phyloP scores from a whole-genome alignment of 2,113 vertebrate genomes.

The Tupaia chinensis region DNA sequence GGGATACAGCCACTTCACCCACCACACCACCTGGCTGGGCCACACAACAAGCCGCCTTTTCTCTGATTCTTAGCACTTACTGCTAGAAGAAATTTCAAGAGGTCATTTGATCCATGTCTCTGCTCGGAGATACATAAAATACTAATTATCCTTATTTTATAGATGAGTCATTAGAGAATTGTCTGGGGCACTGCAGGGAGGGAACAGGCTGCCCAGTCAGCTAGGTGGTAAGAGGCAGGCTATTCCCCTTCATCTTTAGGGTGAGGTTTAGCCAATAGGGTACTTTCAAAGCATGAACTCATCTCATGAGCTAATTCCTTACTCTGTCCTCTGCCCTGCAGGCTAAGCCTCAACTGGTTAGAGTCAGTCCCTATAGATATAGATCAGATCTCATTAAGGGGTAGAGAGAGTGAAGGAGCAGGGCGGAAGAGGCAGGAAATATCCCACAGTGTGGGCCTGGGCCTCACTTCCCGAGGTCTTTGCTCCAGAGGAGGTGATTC shows the following conservation, averaged over 20 bases:
- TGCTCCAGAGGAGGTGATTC: background rate
- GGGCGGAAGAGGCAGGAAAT: accelerated
- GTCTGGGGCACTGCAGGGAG: background rate
- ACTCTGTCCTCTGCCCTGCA: background rate
- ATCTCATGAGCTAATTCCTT: background rate
- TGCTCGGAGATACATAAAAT: background rate
- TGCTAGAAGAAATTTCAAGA: background rate
- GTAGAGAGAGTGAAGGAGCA: accelerated
- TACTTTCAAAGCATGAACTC: background rate
- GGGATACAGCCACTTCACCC: too few species aligned
- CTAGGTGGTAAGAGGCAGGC: background rate
- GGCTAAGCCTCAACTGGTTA: background rate
- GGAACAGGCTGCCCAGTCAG: background rate
- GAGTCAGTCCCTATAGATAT: background rate
- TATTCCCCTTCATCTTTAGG: background rate
- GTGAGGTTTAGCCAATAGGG: background rate
- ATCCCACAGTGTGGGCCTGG: background rate
- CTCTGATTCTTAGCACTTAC: background rate
- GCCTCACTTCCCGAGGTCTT: background rate
- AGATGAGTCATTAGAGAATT: background rate
- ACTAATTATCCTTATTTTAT: background rate
- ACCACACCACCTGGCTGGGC: too few species aligned
- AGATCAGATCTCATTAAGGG: too few species aligned
- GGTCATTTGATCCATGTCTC: background rate
- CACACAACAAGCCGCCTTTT: background rate